Evolutionary conservation across 2,888 invertebrate genomes (phyloP).

Genomic region (Apotomis turbidana): DNA sequence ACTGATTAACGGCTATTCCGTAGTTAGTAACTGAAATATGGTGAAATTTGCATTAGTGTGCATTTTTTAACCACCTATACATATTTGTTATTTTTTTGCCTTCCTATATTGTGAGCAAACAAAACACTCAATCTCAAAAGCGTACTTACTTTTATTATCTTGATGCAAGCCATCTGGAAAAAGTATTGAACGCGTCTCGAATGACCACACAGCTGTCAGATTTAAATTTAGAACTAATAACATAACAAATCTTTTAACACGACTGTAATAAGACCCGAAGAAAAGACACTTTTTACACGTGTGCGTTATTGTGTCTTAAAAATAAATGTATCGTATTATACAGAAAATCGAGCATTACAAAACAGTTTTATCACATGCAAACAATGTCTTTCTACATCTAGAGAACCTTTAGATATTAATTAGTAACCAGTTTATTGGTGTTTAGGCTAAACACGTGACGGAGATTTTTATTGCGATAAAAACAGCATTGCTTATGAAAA

Average conservation of each 20-base stretch:
- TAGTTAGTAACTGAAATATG: too few relatives aligned
- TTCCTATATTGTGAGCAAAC: neutral
- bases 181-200: constrained; percentile 2
- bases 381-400: too few relatives aligned
- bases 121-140: constrained; percentile 14
- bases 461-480: too few relatives aligned
- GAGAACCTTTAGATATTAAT: too few relatives aligned
- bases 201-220: constrained; percentile 15
- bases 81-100: neutral
- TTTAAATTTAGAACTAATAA: constrained; percentile 24
- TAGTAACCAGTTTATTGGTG: too few relatives aligned
- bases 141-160: constrained; percentile 25
- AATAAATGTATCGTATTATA: too few relatives aligned
- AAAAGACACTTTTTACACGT: neutral
- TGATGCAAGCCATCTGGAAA: constrained; percentile 23
- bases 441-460: too few relatives aligned
- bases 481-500: too few relatives aligned
- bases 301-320: neutral
- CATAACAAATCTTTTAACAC: constrained; percentile 31
- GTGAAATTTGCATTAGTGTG: too few relatives aligned
- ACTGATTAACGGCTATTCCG: too few relatives aligned
- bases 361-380: too few relatives aligned
- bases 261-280: neutral
- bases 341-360: too few relatives aligned
- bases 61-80: neutral